phyloP scores from a whole-genome alignment of 2,888 invertebrate genomes.

The Drosophila demipolita region DNA sequence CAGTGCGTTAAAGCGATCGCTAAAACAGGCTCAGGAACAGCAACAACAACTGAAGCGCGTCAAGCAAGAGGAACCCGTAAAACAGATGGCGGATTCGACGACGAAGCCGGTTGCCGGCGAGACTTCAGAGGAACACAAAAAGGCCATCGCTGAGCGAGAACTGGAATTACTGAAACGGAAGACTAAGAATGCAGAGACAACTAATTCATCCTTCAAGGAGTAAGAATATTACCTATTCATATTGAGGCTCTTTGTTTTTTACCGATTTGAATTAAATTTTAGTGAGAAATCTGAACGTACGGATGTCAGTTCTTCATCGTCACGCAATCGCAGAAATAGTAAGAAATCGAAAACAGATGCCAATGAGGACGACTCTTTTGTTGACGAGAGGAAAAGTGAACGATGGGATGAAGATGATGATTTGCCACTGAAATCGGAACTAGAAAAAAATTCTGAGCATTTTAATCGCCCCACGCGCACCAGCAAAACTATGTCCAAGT shows the following conservation, averaged over 20 bases:
- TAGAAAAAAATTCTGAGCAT: constrained; percentile 46
- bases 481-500: constrained; percentile 83
- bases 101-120: constrained; percentile 72
- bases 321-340: constrained; percentile 72
- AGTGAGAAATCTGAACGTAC: constrained; percentile 69
- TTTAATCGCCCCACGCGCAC: constrained; percentile 78
- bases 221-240: constrained; percentile 34
- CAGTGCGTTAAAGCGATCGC: constrained; percentile 77
- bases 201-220: constrained; percentile 53
- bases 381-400: constrained; percentile 53
- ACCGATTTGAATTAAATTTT: constrained; percentile 2
- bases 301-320: constrained; percentile 70
- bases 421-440: constrained; percentile 63
- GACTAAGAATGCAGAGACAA: constrained; percentile 41
- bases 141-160: constrained; percentile 69
- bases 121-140: constrained; percentile 69
- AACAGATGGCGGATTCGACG: constrained; percentile 81
- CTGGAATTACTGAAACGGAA: constrained; percentile 71
- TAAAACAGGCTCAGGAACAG: constrained; percentile 81
- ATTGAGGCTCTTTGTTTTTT: not conserved
- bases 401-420: constrained; percentile 75
- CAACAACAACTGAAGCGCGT: constrained; percentile 72
- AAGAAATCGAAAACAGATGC: constrained; percentile 58
- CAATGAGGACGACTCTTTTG: constrained; percentile 45
- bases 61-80: constrained; percentile 76